Evolutionary conservation across 2,888 invertebrate species (phyloP).

Genomic region (Conistra vaccinii): DNA sequence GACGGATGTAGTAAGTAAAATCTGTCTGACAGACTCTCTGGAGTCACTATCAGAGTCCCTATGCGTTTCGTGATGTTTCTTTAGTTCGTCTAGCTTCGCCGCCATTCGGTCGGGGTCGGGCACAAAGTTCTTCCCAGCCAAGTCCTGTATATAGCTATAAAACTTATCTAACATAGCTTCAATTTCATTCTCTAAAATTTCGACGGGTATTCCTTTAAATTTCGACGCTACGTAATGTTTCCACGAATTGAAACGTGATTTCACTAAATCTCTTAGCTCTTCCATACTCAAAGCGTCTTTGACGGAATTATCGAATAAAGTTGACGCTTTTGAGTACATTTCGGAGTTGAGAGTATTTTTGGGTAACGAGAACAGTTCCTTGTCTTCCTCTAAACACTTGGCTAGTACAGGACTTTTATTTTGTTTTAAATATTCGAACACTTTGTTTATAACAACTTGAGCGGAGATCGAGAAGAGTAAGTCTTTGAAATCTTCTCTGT

Average conservation of each 20-base stretch:
- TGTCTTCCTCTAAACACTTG: conserved; percentile 80
- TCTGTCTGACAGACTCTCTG: conserved; percentile 80
- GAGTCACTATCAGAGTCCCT: conserved; percentile 75
- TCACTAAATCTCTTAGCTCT: conserved; percentile 80
- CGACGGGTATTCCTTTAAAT: conserved; percentile 82
- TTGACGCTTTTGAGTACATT: conserved; percentile 81
- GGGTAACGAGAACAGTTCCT: conserved; percentile 76
- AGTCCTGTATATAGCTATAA: conserved; percentile 82
- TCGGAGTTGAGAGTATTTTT: conserved; percentile 78
- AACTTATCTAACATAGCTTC: conserved; percentile 84
- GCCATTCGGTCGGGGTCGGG: conserved; percentile 78
- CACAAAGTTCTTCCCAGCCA: conserved; percentile 75
- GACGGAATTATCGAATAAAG: conserved; percentile 82
- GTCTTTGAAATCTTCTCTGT: conserved; percentile 83
- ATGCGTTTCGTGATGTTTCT: conserved; percentile 74
- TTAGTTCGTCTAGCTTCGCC: conserved; percentile 80
- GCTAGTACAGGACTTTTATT: conserved; percentile 81
- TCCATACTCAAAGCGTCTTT: conserved; percentile 85
- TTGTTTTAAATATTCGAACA: conserved; percentile 83
- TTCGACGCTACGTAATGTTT: conserved; percentile 81
- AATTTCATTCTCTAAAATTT: conserved; percentile 82
- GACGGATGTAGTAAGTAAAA: conserved; percentile 78
- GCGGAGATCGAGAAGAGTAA: conserved; percentile 83
- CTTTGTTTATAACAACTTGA: conserved; percentile 85
- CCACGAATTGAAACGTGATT: conserved; percentile 82